Base-by-base conservation (phyloP, 1,140 invertebrate genomes). In the Diorhabda carinulata region DNA sequence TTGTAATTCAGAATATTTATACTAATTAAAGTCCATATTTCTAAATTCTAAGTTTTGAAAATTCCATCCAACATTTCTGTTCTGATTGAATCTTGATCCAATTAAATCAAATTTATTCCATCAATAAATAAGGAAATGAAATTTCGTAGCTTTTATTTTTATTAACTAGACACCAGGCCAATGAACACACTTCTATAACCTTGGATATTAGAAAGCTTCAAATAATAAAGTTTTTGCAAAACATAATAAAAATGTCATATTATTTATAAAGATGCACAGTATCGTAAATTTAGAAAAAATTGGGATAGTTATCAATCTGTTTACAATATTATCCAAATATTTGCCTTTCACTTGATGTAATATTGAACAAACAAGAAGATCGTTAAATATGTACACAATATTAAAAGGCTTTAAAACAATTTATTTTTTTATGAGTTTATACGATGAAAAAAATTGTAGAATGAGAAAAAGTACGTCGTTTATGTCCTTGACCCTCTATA, bases 311-410 rank as follows among this genome's bases (percentile, higher is more conserved):
- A 52, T 52, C 47, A 52, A 52, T 52, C 47, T 52, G 47, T 52
- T 52, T 52, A 52, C 47, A 52, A 4, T 52, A 52, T 52, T 52
- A n/a, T 52, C 6, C 47, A 52, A 52, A 52, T 52, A 52, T 52
- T 52, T 52, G n/a, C 47, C 47, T 52, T 52, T 52, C 4, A 52
- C 47, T 52, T 52, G 47, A 52, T 52, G 47, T 52, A 52, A 52
- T 52, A 52, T 52, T 52, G 47, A 52, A n/a, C n/a, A 52, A 52
- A 52, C 47, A 52, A 6, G 6, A n/a, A 52, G 47, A 52, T 52
- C n/a, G 47, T 52, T 52, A 52, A 52, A 52, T 52, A 52, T 52
- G 47, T 52, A 52, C 47, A 52, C n/a, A 52, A 52, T 52, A 52
- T 52, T 52, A 52, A 52, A 2, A 52, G 47, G 47, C 47, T 52